Evolutionary conservation across 2,888 invertebrate species (phyloP).

Genomic region (Chironomus tentans): DNA sequence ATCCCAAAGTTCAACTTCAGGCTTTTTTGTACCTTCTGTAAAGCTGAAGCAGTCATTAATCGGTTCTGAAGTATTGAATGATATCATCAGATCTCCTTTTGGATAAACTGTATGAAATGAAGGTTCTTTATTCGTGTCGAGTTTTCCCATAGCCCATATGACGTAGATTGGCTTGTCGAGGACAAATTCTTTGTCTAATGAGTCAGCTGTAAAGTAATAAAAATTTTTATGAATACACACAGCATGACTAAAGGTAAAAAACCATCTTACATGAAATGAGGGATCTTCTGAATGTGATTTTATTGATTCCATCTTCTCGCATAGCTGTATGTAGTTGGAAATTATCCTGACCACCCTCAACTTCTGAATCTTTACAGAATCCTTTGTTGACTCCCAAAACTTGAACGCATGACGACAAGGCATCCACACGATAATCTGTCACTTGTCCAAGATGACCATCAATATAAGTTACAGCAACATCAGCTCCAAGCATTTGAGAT

Average conservation of each 20-base stretch:
- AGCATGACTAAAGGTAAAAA: too few relatives aligned
- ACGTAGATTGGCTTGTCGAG: constrained; percentile 54
- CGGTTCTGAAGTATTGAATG: constrained; percentile 55
- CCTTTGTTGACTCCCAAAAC: constrained; percentile 78
- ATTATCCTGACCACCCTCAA: constrained; percentile 66
- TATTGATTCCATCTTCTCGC: constrained; percentile 65
- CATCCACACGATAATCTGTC: constrained; percentile 77
- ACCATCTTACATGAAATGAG: constrained; percentile 58
- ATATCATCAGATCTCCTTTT: constrained; percentile 56
- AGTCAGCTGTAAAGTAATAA: constrained; percentile 51
- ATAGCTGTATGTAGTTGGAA: constrained; percentile 69
- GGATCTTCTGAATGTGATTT: constrained; percentile 66
- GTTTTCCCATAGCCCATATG: constrained; percentile 76
- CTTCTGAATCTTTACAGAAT: constrained; percentile 76
- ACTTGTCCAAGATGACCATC: constrained; percentile 64
- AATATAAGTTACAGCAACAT: constrained; percentile 70
- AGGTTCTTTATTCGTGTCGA: constrained; percentile 69
- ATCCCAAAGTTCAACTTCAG: constrained; percentile 48
- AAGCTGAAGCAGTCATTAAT: constrained; percentile 67
- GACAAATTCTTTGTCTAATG: constrained; percentile 63
- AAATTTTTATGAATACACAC: not conserved
- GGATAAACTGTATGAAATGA: constrained; percentile 75
- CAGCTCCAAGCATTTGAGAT: constrained; percentile 76
- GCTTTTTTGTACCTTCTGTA: constrained; percentile 41
- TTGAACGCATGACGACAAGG: constrained; percentile 71